Evolutionary conservation across 2,113 vertebrate genomes (phyloP), one percentile per base, ranked within the genome.

Genomic region (Myocastor coypus): DNA sequence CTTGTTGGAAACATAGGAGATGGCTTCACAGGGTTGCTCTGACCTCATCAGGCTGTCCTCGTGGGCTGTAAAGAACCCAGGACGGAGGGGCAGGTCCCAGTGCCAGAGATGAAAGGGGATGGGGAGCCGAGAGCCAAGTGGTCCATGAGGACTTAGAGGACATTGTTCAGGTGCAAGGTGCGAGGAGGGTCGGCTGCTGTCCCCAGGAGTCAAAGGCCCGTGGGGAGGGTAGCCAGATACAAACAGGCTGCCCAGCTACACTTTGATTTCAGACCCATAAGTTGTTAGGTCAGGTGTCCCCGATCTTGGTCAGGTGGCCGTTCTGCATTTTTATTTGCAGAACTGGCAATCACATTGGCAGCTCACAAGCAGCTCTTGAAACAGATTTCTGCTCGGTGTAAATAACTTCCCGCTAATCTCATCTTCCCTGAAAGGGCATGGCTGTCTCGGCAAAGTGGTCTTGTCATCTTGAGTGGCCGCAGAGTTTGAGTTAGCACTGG

Each of bases 311-410:
- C 42, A 1, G 26, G 5, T 1, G 22, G n/a, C 28, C 4, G 0
- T 32, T 40, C 46, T 84, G 17, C 12, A 73, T 93, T 89, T 75
- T 66, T 83, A 68, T 77, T 87, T 85, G 64, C 71, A 94, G 59
- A 75, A 10, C n/a, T 78, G 37, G 17, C 57, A 32, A 1, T 22
- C 57, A 66, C 19, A 69, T 69, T 69, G 34, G 6, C 3, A 32
- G 59, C 46, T 87, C 17, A 3, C 16, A 64, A 68, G 28, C 89
- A 6, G 52, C 10, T 20, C 81, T 34, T 16, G 50, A 66, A 30
- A 37, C 22, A 32, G 37, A 81, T 68, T 88, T 91, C 68, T 73
- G 63, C 6, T 55, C 28, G 68, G n/a, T 4, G 4, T 52, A 13
- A 87, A 92, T 84, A 59, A 20, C 2, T 86, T n/a, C 34, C 46